These are phyloP conservation scores for Xanthorhoe designata DNA, from an alignment of 2,888 invertebrate genomes.

Conservation along the genomic window DNA sequence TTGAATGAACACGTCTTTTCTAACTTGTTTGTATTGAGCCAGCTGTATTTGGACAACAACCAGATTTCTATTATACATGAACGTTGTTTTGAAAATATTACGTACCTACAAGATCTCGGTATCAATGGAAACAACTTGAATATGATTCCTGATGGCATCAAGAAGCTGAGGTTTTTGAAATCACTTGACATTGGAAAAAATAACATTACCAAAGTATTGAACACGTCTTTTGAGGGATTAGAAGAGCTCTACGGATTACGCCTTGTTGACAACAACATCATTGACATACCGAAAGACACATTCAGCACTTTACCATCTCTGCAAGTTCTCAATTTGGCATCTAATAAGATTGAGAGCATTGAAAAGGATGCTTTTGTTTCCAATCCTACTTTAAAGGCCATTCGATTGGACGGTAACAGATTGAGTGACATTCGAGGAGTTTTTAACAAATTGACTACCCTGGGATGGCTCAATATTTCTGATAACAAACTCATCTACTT, in stretches of 20 bases:
- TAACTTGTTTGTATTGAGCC: constrained; percentile 90
- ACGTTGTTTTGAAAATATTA: constrained; percentile 90
- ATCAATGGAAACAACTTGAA: constrained; percentile 89
- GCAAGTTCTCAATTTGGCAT: constrained; percentile 92
- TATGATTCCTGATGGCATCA: constrained; percentile 88
- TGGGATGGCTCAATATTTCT: constrained; percentile 93
- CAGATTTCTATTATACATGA: constrained; percentile 88
- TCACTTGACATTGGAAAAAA: constrained; percentile 94
- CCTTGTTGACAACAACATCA: constrained; percentile 91
- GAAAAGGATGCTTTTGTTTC: constrained; percentile 91
- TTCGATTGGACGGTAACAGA: constrained; percentile 91
- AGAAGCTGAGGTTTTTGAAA: constrained; percentile 88
- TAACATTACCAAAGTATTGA: constrained; percentile 89
- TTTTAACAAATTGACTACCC: constrained; percentile 89
- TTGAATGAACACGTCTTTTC: constrained; percentile 89
- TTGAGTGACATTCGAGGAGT: constrained; percentile 91
- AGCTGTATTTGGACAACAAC: constrained; percentile 91
- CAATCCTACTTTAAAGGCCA: constrained; percentile 90
- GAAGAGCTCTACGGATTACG: constrained; percentile 91
- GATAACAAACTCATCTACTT: constrained; percentile 92
- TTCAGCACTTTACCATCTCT: constrained; percentile 90
- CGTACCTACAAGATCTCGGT: constrained; percentile 91
- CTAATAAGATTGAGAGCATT: constrained; percentile 90
- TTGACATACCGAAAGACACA: constrained; percentile 89
- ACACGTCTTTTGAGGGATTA: constrained; percentile 90